These are phyloP conservation scores for Periparus ater DNA, from an alignment of 2,797 vertebrate genomes.

Conservation along the genomic window DNA sequence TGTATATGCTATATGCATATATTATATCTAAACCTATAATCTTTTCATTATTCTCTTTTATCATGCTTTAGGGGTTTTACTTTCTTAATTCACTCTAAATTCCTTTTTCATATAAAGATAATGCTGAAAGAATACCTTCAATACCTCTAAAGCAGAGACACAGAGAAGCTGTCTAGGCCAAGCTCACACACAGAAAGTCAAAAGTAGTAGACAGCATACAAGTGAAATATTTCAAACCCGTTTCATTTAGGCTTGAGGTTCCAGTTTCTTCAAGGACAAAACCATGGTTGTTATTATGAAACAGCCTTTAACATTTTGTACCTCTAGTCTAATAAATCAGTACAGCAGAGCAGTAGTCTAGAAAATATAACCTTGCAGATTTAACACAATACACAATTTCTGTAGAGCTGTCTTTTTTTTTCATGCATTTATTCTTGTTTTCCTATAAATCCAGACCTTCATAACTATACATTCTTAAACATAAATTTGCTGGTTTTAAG, in stretches of 20 bases:
- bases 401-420: not conserved
- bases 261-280: not conserved
- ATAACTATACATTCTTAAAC: not conserved
- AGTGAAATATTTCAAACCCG: not conserved
- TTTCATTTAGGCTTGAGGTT: not conserved
- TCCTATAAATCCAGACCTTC: not conserved
- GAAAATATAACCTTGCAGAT: not conserved
- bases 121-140: not conserved
- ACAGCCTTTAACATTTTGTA: not conserved
- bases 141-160: not conserved
- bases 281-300: fast-evolving
- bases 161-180: not conserved
- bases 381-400: not conserved
- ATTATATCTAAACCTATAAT: not conserved
- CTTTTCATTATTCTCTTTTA: not conserved
- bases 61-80: not conserved
- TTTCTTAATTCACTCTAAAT: not conserved
- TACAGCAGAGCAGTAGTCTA: not conserved
- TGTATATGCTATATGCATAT: not conserved
- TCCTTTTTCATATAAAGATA: not conserved
- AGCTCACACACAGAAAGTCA: not conserved
- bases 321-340: not conserved
- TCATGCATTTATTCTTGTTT: not conserved
- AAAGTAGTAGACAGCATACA: not conserved
- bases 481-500: not conserved